These are phyloP conservation scores for Anarrhichthys ocellatus DNA, from an alignment of 2,113 vertebrate genomes.

Conservation along the genomic window DNA sequence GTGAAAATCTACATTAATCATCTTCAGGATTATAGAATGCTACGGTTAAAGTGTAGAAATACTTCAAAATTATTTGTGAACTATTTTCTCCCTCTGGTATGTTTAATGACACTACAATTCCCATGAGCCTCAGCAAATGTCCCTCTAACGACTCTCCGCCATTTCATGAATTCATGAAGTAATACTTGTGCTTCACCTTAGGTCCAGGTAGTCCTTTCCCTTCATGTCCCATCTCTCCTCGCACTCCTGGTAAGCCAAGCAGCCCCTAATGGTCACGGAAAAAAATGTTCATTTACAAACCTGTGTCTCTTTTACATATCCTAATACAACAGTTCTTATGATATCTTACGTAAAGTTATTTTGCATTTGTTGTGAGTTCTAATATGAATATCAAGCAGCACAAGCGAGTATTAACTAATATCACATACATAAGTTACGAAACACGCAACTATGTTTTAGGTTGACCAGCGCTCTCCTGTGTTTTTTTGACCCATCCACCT, in stretches of 20 bases:
- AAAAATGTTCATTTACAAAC: neutral
- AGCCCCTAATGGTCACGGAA: conserved; percentile 79
- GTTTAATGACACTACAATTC: neutral
- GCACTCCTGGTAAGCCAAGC: conserved; percentile 82
- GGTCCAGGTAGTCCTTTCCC: conserved; percentile 85
- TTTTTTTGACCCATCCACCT: too few relatives aligned
- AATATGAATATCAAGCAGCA: too few relatives aligned
- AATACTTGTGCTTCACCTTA: conserved; percentile 79
- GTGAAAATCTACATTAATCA: neutral
- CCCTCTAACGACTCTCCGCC: neutral
- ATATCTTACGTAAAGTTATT: neutral
- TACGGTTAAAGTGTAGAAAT: neutral
- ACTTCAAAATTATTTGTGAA: neutral
- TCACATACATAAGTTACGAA: too few relatives aligned
- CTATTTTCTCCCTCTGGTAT: neutral
- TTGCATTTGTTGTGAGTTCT: neutral
- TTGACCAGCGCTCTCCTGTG: too few relatives aligned
- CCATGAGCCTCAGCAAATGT: neutral
- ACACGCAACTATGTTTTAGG: too few relatives aligned
- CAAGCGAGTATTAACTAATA: too few relatives aligned
- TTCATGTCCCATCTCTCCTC: conserved; percentile 85
- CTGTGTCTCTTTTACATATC: neutral
- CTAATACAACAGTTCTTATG: neutral
- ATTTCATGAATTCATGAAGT: neutral
- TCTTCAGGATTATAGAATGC: too few relatives aligned